Base-by-base conservation (phyloP, 2,113 vertebrate species). In the Gallinago undulata region DNA sequence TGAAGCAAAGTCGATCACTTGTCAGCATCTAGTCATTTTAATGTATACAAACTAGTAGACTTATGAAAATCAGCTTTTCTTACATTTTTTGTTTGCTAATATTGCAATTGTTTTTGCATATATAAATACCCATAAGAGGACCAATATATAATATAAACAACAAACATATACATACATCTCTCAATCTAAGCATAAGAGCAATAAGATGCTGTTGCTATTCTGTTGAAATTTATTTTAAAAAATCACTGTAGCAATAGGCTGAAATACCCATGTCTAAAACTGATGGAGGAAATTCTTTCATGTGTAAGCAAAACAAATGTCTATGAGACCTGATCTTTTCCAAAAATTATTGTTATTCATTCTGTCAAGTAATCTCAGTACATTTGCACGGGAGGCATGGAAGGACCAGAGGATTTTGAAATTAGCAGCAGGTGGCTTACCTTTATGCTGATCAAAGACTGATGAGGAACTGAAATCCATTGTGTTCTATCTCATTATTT, bases 381-480 rank as follows among this genome's bases (percentile, higher is more conserved):
- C 7, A 33, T 48, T 50, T 78, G 37, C 25, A 48, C 25, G 69
- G 59, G 50, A 93, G 11, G 2, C 48, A 92, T 7, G 19, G 39
- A 37, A 78, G 25, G 62, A 84, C 69, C 35, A 15, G 62, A 94
- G 9, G 43, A 88, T 89, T 55, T 89, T 84, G 72, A 84, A 84
- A 96, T 95, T 64, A 88, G 67, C 35, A 92, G 62, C 74, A 84
- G 66, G 17, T 67, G 66, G 76, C 97, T 98, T 98, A 99, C 99
- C 99, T 98, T 98, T 98, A 33, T 98, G 98, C 92, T 98, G 98
- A 97, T 98, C 98, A 93, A 99, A 99, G 70, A 98, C 97, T 37
- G 99, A 98, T 4, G 98, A 98, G 56, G 98, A 95, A 97, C 98
- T 98, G 97, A 99, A 99, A 97, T 99, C 99, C 99, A 99, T 99